These are phyloP conservation scores for Anisognathus igniventris DNA, from an alignment of 2,797 vertebrate species.

Conservation along the genomic window DNA sequence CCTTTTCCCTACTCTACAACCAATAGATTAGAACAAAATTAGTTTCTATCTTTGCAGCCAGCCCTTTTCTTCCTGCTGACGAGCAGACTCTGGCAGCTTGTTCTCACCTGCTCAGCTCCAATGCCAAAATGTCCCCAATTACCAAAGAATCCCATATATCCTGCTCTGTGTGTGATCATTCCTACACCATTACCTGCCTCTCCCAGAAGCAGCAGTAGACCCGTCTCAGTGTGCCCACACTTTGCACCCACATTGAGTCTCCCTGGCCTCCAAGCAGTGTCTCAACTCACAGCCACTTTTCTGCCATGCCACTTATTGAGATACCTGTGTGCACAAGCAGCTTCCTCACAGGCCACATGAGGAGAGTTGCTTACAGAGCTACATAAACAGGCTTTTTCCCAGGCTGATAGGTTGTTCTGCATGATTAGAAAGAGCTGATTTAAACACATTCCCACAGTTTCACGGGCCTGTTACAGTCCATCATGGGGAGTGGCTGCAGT, in stretches of 20 bases:
- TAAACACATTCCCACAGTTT: background rate
- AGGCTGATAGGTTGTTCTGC: background rate
- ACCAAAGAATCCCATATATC: constrained; percentile 53
- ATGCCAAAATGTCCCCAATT: constrained; percentile 60
- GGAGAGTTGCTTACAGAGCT: background rate
- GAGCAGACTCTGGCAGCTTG: constrained; percentile 4
- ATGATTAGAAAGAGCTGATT: background rate
- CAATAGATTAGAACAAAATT: constrained; percentile 48
- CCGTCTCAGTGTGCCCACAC: constrained; percentile 3
- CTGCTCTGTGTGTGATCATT: constrained; percentile 26
- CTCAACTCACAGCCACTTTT: background rate
- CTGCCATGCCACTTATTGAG: background rate
- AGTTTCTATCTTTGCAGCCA: constrained; percentile 35
- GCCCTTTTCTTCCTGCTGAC: background rate
- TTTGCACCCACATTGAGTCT: constrained; percentile 32
- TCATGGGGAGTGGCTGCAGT: background rate
- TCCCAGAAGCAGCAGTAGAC: constrained; percentile 47
- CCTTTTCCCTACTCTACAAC: constrained; percentile 12
- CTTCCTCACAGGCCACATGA: background rate
- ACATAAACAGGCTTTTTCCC: background rate
- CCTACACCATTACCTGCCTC: constrained; percentile 36
- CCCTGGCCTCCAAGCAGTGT: constrained; percentile 21
- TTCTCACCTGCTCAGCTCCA: constrained; percentile 39
- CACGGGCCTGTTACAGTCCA: background rate
- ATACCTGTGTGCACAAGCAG: background rate